These are phyloP conservation scores for Saxidomus purpurata DNA, from an alignment of 1,140 invertebrate species.

Conservation along the genomic window DNA sequence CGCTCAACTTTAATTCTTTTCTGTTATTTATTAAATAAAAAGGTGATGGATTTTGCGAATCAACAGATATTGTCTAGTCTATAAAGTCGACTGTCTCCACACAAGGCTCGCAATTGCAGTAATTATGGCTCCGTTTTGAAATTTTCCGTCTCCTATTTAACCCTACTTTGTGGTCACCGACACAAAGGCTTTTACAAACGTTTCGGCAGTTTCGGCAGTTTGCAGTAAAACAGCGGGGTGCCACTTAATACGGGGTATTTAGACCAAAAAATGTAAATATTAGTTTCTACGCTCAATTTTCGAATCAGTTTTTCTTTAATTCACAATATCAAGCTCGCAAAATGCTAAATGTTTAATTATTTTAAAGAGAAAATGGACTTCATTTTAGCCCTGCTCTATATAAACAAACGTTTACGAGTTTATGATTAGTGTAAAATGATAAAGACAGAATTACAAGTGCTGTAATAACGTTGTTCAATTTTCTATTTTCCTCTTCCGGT, in stretches of 20 bases:
- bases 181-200: not conserved
- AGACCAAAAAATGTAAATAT: too few species aligned
- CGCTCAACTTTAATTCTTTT: not conserved
- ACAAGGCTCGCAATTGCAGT: not conserved
- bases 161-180: not conserved
- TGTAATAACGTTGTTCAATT: too few species aligned
- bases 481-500: too few species aligned
- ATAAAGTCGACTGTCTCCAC: not conserved
- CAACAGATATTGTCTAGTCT: not conserved
- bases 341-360: too few species aligned
- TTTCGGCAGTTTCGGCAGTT: not conserved
- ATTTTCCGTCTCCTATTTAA: not conserved
- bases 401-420: too few species aligned
- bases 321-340: too few species aligned
- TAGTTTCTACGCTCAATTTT: too few species aligned
- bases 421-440: too few species aligned
- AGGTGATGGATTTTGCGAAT: not conserved
- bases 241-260: not conserved
- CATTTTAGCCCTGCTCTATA: too few species aligned
- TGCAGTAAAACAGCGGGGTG: not conserved
- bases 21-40: not conserved
- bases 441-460: too few species aligned
- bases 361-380: too few species aligned
- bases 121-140: slow-evolving; percentile 6
- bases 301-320: too few species aligned